These are phyloP conservation scores for Mus musculus DNA, from an alignment of 2,113 vertebrate genomes.

Conservation along the genomic window GRCm39 chr9:43339501-43340000, in stretches of 20 bases:
- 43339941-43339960: too few relatives aligned
- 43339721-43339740: not conserved
- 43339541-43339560: not conserved
- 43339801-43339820: not conserved
- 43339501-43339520: slow-evolving; percentile 21
- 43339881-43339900: not conserved
- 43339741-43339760: not conserved
- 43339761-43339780: not conserved
- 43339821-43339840: not conserved
- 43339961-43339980: not conserved
- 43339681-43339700: not conserved
- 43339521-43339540: not conserved
- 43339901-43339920: not conserved
- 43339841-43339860: not conserved
- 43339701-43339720: not conserved
- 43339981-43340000: not conserved
- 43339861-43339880: not conserved
- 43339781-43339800: not conserved
- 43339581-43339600: not conserved
- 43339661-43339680: too few relatives aligned
- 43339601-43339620: not conserved
- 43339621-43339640: not conserved
- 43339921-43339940: too few relatives aligned
- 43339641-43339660: not conserved
- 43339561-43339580: not conserved